Evolutionary conservation across 2,797 vertebrate species (phyloP), one percentile per base, ranked within the genome.

Genomic region (Nannoperca australis): DNA sequence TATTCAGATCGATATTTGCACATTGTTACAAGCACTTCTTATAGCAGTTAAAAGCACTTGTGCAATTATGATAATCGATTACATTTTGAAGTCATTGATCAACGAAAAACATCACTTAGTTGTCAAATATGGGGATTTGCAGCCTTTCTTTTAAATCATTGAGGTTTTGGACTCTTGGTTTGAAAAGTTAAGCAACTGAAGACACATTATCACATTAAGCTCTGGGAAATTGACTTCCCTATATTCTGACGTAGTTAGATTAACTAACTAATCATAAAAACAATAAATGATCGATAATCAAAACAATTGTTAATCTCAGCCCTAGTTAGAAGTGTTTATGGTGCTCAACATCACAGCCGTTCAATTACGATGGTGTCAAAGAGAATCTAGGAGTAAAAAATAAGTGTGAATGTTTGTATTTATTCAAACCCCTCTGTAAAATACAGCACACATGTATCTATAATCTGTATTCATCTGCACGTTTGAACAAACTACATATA

Each of bases 381-480:
- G n/a, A 17, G 17, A 49, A 9, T 38, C 15, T 53, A 27, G n/a
- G 12, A 34, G 13, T 49, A 27, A 59, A 14, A 45, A 44, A n/a
- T 45, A 59, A 20, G 17, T 27, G 27, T 20, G 1, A 11, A 45
- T 64, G 22, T 58, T 36, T 73, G 24, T 17, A 8, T 53, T 58
- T 30, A 49, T 47, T 55, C 36, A n/a, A 65, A 56, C 1, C 18
- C 11, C 11, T 30, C 22, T 32, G n/a, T 30, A 12, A 61, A 60
- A 47, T n/a, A n/a, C n/a, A n/a, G 24, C 24, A 2, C 50, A 47
- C 36, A 64, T 47, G n/a, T 51, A 36, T 53, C 5, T 42, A 64
- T 24, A 62, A 53, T 61, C 49, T 56, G 68, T 53, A 51, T 76
- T 79, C 40, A 68, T 72, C 49, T 79, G 36, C 68, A 66, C 53